These are phyloP conservation scores for Ischnura elegans DNA, from an alignment of 2,888 invertebrate genomes.

Conservation along the genomic window DNA sequence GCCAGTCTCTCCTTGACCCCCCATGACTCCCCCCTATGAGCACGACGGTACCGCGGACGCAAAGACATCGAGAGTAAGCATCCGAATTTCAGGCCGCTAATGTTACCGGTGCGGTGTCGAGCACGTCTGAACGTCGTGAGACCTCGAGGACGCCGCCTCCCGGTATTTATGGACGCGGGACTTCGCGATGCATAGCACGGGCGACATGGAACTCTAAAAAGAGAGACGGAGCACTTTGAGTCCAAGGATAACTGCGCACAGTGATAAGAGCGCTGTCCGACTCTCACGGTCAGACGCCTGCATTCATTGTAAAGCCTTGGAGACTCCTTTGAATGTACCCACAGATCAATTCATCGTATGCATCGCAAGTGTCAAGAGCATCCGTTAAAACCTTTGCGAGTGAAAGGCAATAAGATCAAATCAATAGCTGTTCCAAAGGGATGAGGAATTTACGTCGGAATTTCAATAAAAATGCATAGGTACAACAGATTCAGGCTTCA, in stretches of 20 bases:
- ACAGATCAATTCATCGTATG: neutral
- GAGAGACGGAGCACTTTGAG: neutral
- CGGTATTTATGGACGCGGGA: neutral
- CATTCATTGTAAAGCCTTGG: neutral
- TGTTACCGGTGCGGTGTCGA: neutral
- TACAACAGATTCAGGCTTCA: too few relatives aligned
- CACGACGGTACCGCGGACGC: too few relatives aligned
- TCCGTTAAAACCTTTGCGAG: neutral
- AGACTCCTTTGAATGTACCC: neutral
- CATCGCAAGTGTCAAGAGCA: neutral
- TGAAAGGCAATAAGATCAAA: neutral
- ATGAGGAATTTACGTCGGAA: too few relatives aligned
- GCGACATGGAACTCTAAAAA: neutral
- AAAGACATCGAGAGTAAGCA: too few relatives aligned
- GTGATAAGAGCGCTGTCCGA: neutral
- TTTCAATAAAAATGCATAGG: too few relatives aligned
- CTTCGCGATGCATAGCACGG: neutral
- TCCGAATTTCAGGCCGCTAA: constrained; percentile 15
- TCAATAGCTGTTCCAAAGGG: too few relatives aligned
- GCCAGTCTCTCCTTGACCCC: too few relatives aligned
- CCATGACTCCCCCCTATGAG: too few relatives aligned
- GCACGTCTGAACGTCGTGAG: neutral
- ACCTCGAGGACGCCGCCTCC: neutral
- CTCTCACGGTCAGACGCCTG: neutral
- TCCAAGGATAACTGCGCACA: neutral